Evolutionary conservation across 2,113 vertebrate genomes (phyloP), one percentile per base, ranked within the genome.

Genomic region (Caloenas nicobarica): DNA sequence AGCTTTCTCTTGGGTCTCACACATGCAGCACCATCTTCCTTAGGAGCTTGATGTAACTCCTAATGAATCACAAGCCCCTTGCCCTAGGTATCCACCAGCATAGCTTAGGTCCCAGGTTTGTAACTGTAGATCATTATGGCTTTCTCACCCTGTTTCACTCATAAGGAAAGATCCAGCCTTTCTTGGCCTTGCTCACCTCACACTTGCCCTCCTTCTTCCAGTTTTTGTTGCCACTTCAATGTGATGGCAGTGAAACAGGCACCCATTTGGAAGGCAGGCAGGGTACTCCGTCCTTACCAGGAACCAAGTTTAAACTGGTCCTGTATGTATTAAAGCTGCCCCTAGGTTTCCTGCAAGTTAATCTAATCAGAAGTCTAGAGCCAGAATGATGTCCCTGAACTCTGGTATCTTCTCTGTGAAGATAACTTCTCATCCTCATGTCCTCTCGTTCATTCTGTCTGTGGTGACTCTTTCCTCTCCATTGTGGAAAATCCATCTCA

Each of bases 211-310:
- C 15, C n/a, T 61, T 16, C 58, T 70, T 50, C 7, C 19, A 68
- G 33, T 12, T 65, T 61, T 51, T 56, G 2, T 60, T 82, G 34
- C 14, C 25, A 19, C 33, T 66, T 89, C 56, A 70, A 12, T 1
- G 0, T 22, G 3, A 0, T 42, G 16, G 24, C 1, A 1, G 13
- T 74, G 42, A 69, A 70, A 16, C 15, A 31, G 53, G 2, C 13
- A 76, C 12, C 50, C 16, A 34, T 21, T 16, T 44, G 31, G 29
- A 72, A 62, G 24, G n/a, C 7, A 58, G 42, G 19, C 14, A 76
- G 31, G 29, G 5, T 29, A 46, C 8, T 56, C 12, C 16, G 26
- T 61, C 46, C 19, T 78, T 54, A 24, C 40, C 21, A 77, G 77
- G 29, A 57, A 65, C 3, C 11, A 34, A 26, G 34, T 65, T 72